A percentile compares a stretch with the other conserved stretches of the same genome.
Evolutionary conservation across 2,797 vertebrate species (phyloP).

Genomic region (Leptatherina wallacei): DNA sequence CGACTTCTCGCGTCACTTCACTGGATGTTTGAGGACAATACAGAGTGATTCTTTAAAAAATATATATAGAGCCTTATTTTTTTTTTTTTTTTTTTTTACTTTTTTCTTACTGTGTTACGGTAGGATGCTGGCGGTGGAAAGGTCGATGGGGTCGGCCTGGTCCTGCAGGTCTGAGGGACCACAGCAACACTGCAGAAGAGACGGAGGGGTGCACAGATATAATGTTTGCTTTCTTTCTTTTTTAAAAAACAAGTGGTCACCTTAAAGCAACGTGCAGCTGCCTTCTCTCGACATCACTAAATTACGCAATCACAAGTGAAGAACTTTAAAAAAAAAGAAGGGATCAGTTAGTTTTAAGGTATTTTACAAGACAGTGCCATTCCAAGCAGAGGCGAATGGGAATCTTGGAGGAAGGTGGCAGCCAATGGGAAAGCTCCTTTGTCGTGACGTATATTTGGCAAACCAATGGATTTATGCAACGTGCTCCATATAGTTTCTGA

Average conservation of each 20-base stretch:
- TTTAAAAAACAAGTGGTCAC: neutral
- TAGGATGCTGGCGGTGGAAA: slow-evolving; percentile 55
- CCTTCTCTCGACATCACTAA: neutral
- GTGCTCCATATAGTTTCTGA: neutral
- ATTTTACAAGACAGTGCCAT: slow-evolving; percentile 28
- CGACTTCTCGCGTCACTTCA: too few species aligned
- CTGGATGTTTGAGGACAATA: too few species aligned
- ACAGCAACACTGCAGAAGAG: slow-evolving; percentile 30
- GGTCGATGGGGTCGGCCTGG: slow-evolving; percentile 62
- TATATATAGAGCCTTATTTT: neutral
- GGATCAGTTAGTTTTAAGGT: slow-evolving; percentile 18
- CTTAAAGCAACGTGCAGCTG: neutral
- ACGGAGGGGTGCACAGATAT: neutral
- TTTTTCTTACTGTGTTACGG: slow-evolving; percentile 70
- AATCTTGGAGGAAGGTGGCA: neutral
- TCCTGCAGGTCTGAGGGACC: slow-evolving; percentile 56
- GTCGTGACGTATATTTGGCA: slow-evolving; percentile 5
- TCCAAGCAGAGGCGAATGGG: slow-evolving; percentile 29
- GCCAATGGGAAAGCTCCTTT: slow-evolving; percentile 60
- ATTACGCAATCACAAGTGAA: neutral
- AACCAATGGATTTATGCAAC: slow-evolving; percentile 63
- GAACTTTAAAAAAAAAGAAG: slow-evolving; percentile 10
- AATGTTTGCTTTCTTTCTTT: neutral
- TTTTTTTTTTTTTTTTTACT: neutral
- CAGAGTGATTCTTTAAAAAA: too few species aligned